Evolutionary conservation across 2,888 invertebrate species (phyloP), one percentile per base, ranked within the genome.

Genomic region (Microplitis manilae): DNA sequence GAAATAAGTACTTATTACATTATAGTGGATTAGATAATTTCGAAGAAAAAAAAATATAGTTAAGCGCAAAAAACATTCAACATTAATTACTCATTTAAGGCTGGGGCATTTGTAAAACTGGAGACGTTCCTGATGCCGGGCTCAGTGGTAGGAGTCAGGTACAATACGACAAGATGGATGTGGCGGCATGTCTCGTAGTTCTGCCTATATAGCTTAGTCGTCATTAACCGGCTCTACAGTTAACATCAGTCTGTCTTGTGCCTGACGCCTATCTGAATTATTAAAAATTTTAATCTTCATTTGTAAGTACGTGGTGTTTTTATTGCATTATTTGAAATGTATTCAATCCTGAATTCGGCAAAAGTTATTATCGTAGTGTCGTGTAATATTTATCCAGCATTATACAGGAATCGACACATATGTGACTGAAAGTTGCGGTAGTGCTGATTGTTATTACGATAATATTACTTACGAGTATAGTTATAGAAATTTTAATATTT

Each of bases 151-250:
- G 79, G 79, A 79, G 79, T 83, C 80, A 83, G 84, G 83, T 82
- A 84, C 84, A 85, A 83, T 80, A 76, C 81, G 84, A 84, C 84
- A 87, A 87, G 85, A 87, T 87, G 86, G 84, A 84, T 85, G 77
- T 77, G 75, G 81, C 82, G 81, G 84, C 84, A 81, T 85, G 80
- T 79, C 13, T 50, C 50, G 50, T 50, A 50, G 50, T 50, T 78
- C 83, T 78, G 83, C 77, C 84, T 2, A 50, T 50, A 50, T 50
- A 50, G 85, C 84, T 87, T 87, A 88, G 88, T 88, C 84, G 86
- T 86, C 85, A 87, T 81, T 84, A 85, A 86, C 85, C 87, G 86
- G 86, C 86, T 85, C 83, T 85, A 82, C 82, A 84, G 87, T 73
- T 79, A 79, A 83, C 83, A 83, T 80, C 85, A 79, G 75, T 38